These are phyloP conservation scores for Armadillidium nasatum DNA, from an alignment of 1,140 invertebrate genomes.

Conservation along the genomic window DNA sequence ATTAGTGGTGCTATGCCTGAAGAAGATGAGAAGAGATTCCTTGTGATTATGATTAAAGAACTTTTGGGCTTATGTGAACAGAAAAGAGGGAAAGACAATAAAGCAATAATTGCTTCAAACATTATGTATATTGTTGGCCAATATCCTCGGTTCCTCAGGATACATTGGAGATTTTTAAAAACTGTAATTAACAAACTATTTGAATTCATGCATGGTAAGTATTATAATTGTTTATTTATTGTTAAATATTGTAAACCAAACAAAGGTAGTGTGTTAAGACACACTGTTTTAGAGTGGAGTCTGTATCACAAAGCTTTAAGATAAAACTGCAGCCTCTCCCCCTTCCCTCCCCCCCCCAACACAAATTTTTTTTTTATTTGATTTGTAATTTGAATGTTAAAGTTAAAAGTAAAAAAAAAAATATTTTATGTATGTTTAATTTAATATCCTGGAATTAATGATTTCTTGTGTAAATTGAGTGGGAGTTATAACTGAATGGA, in stretches of 20 bases:
- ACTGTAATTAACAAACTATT: constrained; percentile 99
- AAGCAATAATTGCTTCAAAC: constrained; percentile 99
- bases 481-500: too few relatives aligned
- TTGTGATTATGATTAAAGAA: constrained; percentile 99
- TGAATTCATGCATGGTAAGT: constrained; percentile 97
- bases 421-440: too few relatives aligned
- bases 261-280: too few relatives aligned
- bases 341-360: too few relatives aligned
- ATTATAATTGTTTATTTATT: constrained; percentile 14
- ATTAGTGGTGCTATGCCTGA: constrained; percentile 99
- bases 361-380: too few relatives aligned
- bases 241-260: background rate
- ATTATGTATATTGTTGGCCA: constrained; percentile 99
- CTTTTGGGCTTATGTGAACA: constrained; percentile 97
- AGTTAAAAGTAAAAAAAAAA: too few relatives aligned
- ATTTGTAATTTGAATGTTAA: too few relatives aligned
- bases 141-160: constrained; percentile 95
- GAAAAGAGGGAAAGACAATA: constrained; percentile 99
- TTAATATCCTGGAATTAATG: too few relatives aligned
- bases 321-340: too few relatives aligned
- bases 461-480: too few relatives aligned
- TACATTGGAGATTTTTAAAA: constrained; percentile 99
- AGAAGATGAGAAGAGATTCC: constrained; percentile 98
- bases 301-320: too few relatives aligned
- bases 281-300: too few relatives aligned